A percentile compares a stretch with the other conserved stretches of the same genome.
These are phyloP conservation scores for Montipora efflorescens DNA, from an alignment of 64 coral and sea anemone genomes.

Conservation along the genomic window DNA sequence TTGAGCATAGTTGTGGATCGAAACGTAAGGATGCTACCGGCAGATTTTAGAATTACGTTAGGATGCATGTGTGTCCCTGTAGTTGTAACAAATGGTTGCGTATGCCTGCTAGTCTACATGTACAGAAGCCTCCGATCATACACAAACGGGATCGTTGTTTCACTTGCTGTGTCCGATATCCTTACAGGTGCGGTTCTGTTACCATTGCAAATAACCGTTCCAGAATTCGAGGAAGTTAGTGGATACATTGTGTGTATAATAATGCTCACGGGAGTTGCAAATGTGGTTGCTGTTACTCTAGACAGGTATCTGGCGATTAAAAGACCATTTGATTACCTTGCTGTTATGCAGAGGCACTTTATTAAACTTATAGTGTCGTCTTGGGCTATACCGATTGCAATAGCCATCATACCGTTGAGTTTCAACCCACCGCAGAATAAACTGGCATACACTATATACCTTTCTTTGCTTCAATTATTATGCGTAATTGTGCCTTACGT, in stretches of 20 bases:
- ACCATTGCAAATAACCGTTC: constrained; percentile 57
- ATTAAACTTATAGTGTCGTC: background rate
- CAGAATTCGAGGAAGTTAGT: background rate
- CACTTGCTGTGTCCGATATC: constrained; percentile 80
- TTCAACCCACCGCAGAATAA: background rate
- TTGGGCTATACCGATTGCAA: constrained; percentile 38
- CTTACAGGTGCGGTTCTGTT: constrained; percentile 68
- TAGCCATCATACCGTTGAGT: constrained; percentile 52
- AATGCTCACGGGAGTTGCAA: constrained; percentile 66
- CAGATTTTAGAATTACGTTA: constrained; percentile 8
- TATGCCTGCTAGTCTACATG: constrained; percentile 65
- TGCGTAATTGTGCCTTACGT: constrained; percentile 65
- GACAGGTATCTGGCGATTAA: constrained; percentile 76
- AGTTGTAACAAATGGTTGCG: constrained; percentile 63
- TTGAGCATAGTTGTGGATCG: background rate
- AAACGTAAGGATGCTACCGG: background rate
- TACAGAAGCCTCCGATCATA: constrained; percentile 59
- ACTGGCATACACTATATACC: constrained; percentile 40
- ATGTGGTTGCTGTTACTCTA: constrained; percentile 60
- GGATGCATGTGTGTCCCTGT: constrained; percentile 31
- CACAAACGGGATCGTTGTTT: constrained; percentile 79
- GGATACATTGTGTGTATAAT: constrained; percentile 35
- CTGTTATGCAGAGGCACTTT: constrained; percentile 56
- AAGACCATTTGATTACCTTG: constrained; percentile 56
- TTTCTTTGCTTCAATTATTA: constrained; percentile 53